Base-by-base conservation (phyloP, 2,888 invertebrate species). In the Lucinisca nassula region DNA sequence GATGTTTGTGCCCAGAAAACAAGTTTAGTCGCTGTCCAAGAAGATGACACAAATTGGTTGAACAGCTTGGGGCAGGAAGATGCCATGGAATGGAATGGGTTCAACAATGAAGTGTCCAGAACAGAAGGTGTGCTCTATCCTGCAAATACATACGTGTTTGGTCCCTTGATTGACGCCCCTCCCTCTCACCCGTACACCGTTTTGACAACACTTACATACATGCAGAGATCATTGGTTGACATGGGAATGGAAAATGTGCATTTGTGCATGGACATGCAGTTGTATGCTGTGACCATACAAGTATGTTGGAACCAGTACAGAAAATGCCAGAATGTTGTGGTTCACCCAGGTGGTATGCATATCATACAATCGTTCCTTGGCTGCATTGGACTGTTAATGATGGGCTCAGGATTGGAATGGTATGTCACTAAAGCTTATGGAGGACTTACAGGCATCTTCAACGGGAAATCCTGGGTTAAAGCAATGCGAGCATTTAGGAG, bases 261-360 rank as follows among this genome's bases (percentile, higher is more conserved):
- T 58, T 30, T 82, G n/a, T 75, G 75, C 55, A 72, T 72, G 61
- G 82, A 82, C 75, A 55, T 82, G 82, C 75, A 75, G 24, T 51
- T 75, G 27, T 79, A 35, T 67, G 67, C 30, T 17, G 79, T 79
- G 30, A 67, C 61, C 1, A 79, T 21, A 40, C 61, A 40, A 79
- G 79, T 79, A 61, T 67, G 79, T 40, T 67, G 79, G 79, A 37
- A 79, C 79, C 58, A 79, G 27, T 35, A 40, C 6, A 45, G 37
- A 24, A 24, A 79, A 38, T 67, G 61, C 79, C 35, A 79, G 38
- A 79, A 79, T 38, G 45, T 67, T 24, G 45, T 79, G 4, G 45
- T 58, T 37, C 79, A 79, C 24, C 79, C 79, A 38, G 79, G 79
- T 79, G 79, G 79, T 55, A 67, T 79, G 61, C 67, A 79, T 67